Conservation (phyloP, 2,888 invertebrate genomes). For the Morpho deidamia region DNA sequence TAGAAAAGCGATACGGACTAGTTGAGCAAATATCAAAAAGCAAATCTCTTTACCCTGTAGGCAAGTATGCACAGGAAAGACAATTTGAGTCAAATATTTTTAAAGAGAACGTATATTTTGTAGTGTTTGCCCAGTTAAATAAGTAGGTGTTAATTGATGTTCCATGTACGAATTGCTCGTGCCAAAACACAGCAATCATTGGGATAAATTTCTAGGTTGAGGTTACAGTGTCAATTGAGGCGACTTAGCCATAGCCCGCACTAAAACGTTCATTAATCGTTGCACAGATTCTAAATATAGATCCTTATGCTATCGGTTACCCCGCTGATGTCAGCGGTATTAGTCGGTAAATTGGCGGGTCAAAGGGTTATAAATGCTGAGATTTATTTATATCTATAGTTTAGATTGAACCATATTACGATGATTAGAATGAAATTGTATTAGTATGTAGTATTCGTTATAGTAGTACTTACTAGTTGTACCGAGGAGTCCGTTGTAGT, state of each 20-base stretch:
- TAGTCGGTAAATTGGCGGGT: constrained; percentile 24
- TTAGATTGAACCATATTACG: too few species aligned
- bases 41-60: too few species aligned
- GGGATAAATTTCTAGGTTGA: constrained; percentile 32
- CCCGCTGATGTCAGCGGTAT: constrained; percentile 59
- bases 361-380: constrained; percentile 14
- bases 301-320: constrained; percentile 63
- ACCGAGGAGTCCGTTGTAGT: too few species aligned
- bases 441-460: too few species aligned
- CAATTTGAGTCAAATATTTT: too few species aligned
- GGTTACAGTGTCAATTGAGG: constrained; percentile 67
- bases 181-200: constrained; percentile 21
- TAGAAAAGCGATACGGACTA: too few species aligned
- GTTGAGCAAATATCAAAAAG: too few species aligned
- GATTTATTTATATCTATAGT: too few species aligned
- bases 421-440: too few species aligned
- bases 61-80: too few species aligned
- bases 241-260: constrained; percentile 42
- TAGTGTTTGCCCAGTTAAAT: not conserved
- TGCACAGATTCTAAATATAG: constrained; percentile 76
- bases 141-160: constrained; percentile 3
- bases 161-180: constrained; percentile 7
- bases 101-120: too few species aligned
- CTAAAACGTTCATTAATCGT: constrained; percentile 62
- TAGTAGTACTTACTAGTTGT: too few species aligned